Evolutionary conservation across 2,113 vertebrate species (phyloP).

Genomic region (Eudyptes chrysolophus): DNA sequence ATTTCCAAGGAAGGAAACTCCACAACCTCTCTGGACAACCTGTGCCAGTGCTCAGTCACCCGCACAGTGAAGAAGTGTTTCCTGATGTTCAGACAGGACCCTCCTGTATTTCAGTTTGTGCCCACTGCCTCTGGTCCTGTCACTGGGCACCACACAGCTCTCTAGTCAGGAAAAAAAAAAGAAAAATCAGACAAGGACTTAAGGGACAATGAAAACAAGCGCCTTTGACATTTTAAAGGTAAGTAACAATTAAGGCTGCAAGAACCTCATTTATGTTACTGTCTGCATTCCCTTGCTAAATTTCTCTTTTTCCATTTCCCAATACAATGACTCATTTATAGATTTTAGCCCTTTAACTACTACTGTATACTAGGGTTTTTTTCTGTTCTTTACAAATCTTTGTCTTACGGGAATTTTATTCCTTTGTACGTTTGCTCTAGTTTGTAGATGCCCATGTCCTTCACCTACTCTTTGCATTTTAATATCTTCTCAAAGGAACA

Average conservation of each 20-base stretch:
- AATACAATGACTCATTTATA: background rate
- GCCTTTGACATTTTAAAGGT: background rate
- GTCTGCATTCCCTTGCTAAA: background rate
- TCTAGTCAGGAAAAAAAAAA: background rate
- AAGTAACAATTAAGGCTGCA: background rate
- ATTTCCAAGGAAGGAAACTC: background rate
- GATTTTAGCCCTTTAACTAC: background rate
- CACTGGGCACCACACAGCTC: background rate
- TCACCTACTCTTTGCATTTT: background rate
- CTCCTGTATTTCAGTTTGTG: background rate
- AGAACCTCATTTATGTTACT: background rate
- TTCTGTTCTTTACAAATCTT: background rate
- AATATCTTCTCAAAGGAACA: background rate
- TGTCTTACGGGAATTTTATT: background rate
- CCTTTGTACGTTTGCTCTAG: background rate
- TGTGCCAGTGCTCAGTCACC: background rate
- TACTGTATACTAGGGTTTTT: background rate
- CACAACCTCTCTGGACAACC: background rate
- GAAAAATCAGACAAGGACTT: background rate
- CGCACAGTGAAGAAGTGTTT: background rate
- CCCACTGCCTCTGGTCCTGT: background rate
- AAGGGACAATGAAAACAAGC: background rate
- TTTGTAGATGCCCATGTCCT: background rate
- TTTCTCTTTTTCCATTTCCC: background rate
- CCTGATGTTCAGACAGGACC: background rate